Percentiles rank a stretch among this genome's conserved stretches.
These are phyloP conservation scores for Corynorhinus townsendii DNA, from an alignment of 2,113 vertebrate genomes.

Conservation along the genomic window DNA sequence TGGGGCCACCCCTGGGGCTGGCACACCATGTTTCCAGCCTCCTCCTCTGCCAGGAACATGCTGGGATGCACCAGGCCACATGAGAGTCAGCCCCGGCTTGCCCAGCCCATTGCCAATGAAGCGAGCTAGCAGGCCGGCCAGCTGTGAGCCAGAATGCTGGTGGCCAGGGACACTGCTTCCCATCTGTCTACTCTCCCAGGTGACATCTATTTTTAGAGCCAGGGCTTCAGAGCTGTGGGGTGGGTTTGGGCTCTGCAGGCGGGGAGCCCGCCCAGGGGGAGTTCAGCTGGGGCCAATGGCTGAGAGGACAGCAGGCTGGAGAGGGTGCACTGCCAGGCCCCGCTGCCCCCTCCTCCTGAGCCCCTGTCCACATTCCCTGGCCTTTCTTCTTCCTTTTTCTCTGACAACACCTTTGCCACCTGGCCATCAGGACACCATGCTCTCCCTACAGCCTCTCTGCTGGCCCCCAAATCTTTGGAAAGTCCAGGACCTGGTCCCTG, in stretches of 20 bases:
- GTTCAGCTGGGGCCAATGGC: rapidly evolving
- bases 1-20: neutral
- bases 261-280: rapidly evolving
- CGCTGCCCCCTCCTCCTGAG: neutral
- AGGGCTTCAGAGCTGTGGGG: neutral
- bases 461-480: neutral
- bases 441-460: neutral
- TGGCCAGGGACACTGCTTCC: neutral
- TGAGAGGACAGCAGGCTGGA: neutral
- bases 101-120: neutral
- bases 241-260: rapidly evolving
- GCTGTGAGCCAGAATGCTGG: slow-evolving; percentile 38
- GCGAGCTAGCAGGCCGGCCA: slow-evolving; percentile 3
- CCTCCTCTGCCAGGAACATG: neutral
- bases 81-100: neutral
- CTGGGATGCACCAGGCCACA: neutral
- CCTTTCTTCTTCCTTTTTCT: neutral
- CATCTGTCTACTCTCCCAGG: slow-evolving; percentile 27
- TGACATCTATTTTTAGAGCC: neutral
- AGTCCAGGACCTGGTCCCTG: neutral
- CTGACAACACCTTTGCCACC: neutral
- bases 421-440: neutral
- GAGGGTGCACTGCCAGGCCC: too few species aligned
- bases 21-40: neutral
- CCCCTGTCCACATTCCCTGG: neutral